Evolutionary conservation across 2,797 vertebrate species (phyloP).

Genomic region (Chrysolophus pictus): DNA sequence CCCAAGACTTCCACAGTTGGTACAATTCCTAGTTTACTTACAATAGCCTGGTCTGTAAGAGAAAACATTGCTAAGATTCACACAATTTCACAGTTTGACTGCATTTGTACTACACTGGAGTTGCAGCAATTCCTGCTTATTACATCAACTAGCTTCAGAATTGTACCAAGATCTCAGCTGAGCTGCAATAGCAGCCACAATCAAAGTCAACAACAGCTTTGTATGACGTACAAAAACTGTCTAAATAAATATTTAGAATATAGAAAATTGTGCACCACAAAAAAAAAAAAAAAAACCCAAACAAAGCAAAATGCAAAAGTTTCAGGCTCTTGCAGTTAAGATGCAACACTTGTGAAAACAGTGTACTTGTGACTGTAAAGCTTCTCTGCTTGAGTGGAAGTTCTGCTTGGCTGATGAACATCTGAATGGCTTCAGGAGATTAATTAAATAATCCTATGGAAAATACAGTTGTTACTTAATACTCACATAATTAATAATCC

Average conservation of each 20-base stretch:
- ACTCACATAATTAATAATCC: constrained; percentile 9
- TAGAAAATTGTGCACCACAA: neutral
- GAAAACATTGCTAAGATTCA: neutral
- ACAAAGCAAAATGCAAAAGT: neutral
- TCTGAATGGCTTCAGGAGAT: constrained; percentile 20
- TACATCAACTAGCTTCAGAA: neutral
- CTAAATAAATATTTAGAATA: neutral
- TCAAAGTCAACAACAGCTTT: neutral
- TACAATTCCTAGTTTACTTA: neutral
- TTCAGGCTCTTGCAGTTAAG: neutral
- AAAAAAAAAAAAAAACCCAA: neutral
- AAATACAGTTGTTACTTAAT: constrained; percentile 17
- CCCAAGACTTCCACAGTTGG: neutral
- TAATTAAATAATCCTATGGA: constrained; percentile 43
- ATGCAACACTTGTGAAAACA: neutral
- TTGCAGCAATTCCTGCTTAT: neutral
- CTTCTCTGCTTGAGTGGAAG: constrained; percentile 17
- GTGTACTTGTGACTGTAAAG: neutral
- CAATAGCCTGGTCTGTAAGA: neutral
- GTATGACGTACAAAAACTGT: neutral
- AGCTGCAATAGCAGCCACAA: neutral
- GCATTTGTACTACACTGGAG: neutral
- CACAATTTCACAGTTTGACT: neutral
- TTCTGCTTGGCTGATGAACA: neutral
- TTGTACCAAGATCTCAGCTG: neutral